Percentiles rank a stretch among this genome's conserved stretches.
phyloP scores from a whole-genome alignment of 2,888 invertebrate species.

The Drosophila infuscata region DNA sequence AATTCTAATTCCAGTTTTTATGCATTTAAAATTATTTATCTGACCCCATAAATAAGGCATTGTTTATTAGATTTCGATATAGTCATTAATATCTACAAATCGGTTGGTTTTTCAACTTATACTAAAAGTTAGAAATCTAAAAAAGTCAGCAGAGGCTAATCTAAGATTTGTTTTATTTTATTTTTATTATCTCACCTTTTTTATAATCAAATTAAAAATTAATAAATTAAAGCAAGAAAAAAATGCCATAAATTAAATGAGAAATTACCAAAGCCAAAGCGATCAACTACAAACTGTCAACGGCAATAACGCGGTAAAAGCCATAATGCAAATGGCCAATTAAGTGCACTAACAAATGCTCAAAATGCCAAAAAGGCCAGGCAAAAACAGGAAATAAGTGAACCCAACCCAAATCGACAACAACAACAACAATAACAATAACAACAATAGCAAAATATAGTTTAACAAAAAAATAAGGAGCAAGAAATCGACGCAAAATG shows the following conservation, averaged over 20 bases:
- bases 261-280: constrained; percentile 17
- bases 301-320: not conserved
- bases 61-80: no score
- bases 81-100: no score
- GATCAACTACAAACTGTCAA: constrained; percentile 26
- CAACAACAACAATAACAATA: constrained; percentile 35
- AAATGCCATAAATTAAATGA: constrained; percentile 18
- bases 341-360: constrained; percentile 57
- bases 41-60: no score
- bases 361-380: constrained; percentile 52
- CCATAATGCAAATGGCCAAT: constrained; percentile 56
- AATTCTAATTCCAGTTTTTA: no score
- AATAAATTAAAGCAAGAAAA: not conserved
- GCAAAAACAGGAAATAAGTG: constrained; percentile 40
- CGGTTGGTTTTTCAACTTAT: no score
- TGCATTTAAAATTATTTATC: no score
- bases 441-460: constrained; percentile 16
- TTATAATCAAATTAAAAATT: not conserved
- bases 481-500: constrained; percentile 75
- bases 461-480: constrained; percentile 29
- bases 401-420: constrained; percentile 13
- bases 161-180: no score
- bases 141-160: no score
- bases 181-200: no score
- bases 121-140: no score